Base-by-base conservation (phyloP, 2,888 invertebrate genomes). In the Aphodius sticticus region DNA sequence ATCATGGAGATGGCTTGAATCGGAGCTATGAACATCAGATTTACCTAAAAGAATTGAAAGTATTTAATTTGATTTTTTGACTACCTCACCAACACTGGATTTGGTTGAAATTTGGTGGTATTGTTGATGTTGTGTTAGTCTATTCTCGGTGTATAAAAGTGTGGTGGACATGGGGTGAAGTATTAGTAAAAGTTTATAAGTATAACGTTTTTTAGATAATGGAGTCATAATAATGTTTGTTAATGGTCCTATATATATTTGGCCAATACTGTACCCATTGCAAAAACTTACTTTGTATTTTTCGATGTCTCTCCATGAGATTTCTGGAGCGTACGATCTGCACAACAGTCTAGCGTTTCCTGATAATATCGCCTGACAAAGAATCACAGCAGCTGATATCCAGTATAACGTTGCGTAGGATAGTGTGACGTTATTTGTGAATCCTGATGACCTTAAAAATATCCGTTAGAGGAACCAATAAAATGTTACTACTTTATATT, bases 321-420 rank as follows among this genome's bases (percentile, higher is more conserved):
- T 76, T 14, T 78, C 26, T 15, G 86, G 83, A 71, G 86, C 82
- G 77, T 84, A 86, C 15, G 75, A 77, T 37, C 74, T 77, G 71
- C 83, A 83, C 9, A 87, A 74, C 5, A 88, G 78, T 82, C 86
- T 84, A 26, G 86, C 82, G 7, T 81, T 80, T n/a, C 88, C 88
- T 14, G 78, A 26, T 6, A 84, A 74, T 9, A 85, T 82, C 38
- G 82, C 77, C 6, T 80, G 82, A 1, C 82, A 81, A 26, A 86
- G 78, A 16, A 84, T 79, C 15, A 86, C 6, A 6, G 84, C 82
- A 6, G 85, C 80, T 9, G 88, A 87, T 69, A 88, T 86, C 88
- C 88, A 88, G 77, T 88, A 88, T 12, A 88, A 82, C 1, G 87
- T 84, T 0, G 87, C 78, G 81, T 84, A 86, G 75, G 81, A 78